Evolutionary conservation across 2,113 vertebrate species (phyloP).

Genomic region (Cochlearius cochlearius): DNA sequence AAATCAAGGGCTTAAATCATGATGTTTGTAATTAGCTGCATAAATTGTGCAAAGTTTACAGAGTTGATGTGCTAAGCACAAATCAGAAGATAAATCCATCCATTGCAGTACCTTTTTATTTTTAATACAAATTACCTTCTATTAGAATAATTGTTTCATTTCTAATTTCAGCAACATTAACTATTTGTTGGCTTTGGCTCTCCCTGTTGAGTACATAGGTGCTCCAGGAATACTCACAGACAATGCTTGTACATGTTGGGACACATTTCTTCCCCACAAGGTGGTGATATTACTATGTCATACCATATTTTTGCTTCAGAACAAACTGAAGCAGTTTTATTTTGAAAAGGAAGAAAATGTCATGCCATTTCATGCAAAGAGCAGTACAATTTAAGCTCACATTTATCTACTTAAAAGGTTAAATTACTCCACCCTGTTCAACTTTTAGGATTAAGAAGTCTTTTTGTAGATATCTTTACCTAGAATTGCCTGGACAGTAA

Average conservation of each 20-base stretch:
- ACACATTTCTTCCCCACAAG: slow-evolving; percentile 32
- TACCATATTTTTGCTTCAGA: not conserved
- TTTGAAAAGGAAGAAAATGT: not conserved
- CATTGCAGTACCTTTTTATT: not conserved
- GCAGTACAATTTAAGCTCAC: not conserved
- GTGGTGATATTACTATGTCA: slow-evolving; percentile 32
- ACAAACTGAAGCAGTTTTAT: not conserved
- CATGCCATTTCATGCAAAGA: not conserved
- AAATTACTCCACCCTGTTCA: not conserved
- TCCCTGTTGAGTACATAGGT: not conserved
- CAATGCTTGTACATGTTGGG: not conserved
- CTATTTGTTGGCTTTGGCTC: not conserved
- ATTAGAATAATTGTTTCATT: not conserved
- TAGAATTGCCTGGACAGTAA: not conserved
- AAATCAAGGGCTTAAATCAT: not conserved
- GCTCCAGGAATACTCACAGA: not conserved
- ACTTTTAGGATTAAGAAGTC: not conserved
- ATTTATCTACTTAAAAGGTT: not conserved
- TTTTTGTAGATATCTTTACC: not conserved
- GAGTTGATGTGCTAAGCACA: not conserved
- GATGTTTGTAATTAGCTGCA: not conserved
- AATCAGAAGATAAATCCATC: not conserved
- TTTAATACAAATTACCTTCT: not conserved
- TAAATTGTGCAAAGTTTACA: not conserved
- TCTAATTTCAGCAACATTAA: not conserved